A percentile compares a stretch with the other conserved stretches of the same genome.
Evolutionary conservation across 2,888 invertebrate genomes (phyloP).

Genomic region (Boloria euphrosyne): DNA sequence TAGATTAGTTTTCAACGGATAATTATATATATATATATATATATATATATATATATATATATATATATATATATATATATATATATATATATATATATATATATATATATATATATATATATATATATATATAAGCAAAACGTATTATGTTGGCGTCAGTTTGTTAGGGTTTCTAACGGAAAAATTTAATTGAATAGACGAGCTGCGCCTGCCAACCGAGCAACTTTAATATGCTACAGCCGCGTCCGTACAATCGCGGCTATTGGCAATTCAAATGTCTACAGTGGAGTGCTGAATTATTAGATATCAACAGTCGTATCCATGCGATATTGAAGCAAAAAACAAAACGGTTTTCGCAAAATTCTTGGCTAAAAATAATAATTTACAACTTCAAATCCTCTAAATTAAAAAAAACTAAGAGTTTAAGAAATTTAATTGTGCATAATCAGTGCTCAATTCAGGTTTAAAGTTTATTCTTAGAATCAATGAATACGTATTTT

Average conservation of each 20-base stretch:
- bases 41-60: too few species aligned
- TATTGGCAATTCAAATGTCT: constrained; percentile 19
- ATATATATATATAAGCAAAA: too few species aligned
- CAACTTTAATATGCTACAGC: constrained; percentile 16
- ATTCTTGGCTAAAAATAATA: too few species aligned
- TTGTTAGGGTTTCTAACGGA: constrained; percentile 27
- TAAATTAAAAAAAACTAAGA: neutral
- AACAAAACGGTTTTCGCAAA: neutral
- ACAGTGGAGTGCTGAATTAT: constrained; percentile 16
- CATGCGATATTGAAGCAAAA: constrained; percentile 7
- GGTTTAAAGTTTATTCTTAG: too few species aligned
- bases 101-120: too few species aligned
- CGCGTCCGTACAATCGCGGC: constrained; percentile 2
- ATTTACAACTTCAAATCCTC: neutral
- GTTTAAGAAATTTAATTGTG: neutral
- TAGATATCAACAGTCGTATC: constrained; percentile 14
- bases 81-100: too few species aligned
- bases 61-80: too few species aligned
- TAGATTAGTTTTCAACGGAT: too few species aligned
- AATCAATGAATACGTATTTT: too few species aligned
- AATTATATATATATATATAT: too few species aligned
- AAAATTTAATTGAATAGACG: constrained; percentile 1
- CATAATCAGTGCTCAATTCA: neutral
- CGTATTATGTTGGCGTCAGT: too few species aligned
- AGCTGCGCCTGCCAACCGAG: neutral